These are phyloP conservation scores for Dreissena polymorpha DNA, from an alignment of 1,140 invertebrate species.

Conservation along the genomic window DNA sequence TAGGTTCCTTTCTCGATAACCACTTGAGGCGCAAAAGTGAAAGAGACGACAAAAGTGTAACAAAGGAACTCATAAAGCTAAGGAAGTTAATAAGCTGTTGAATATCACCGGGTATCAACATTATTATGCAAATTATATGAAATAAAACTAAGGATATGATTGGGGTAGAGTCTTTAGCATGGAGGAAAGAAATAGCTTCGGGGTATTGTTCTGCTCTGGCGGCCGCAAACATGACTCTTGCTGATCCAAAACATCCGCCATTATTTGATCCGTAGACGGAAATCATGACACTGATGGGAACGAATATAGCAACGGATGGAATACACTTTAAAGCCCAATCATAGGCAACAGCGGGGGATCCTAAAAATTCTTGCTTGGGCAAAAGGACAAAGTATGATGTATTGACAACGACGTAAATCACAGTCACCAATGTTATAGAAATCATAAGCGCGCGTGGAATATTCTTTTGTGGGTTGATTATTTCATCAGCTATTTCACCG, in stretches of 20 bases:
- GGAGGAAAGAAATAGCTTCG: slow-evolving; percentile 39
- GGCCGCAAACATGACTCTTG: slow-evolving; percentile 37
- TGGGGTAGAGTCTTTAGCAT: slow-evolving; percentile 17
- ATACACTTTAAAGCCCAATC: slow-evolving; percentile 64
- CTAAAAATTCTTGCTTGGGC: slow-evolving; percentile 75
- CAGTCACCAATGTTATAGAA: slow-evolving; percentile 77
- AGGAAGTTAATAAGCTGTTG: slow-evolving; percentile 29
- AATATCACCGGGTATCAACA: slow-evolving; percentile 30
- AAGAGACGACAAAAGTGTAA: slow-evolving; percentile 13
- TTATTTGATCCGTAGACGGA: slow-evolving; percentile 38
- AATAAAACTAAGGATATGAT: slow-evolving; percentile 24
- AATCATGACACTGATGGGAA: slow-evolving; percentile 25
- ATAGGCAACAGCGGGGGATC: slow-evolving; percentile 83
- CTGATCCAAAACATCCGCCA: slow-evolving; percentile 3
- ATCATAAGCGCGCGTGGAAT: slow-evolving; percentile 79
- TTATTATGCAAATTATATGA: slow-evolving; percentile 7
- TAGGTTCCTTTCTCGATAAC: neutral
- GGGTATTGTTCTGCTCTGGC: slow-evolving; percentile 39
- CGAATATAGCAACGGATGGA: neutral
- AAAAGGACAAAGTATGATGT: slow-evolving; percentile 79
- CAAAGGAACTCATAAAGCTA: slow-evolving; percentile 12
- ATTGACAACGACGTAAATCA: slow-evolving; percentile 79
- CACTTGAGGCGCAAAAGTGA: slow-evolving; percentile 3
- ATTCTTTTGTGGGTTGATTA: slow-evolving; percentile 66
- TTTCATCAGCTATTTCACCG: slow-evolving; percentile 44